Evolutionary conservation across 2,797 vertebrate genomes (phyloP).

Genomic region (Poeciliopsis paucimaculata): DNA sequence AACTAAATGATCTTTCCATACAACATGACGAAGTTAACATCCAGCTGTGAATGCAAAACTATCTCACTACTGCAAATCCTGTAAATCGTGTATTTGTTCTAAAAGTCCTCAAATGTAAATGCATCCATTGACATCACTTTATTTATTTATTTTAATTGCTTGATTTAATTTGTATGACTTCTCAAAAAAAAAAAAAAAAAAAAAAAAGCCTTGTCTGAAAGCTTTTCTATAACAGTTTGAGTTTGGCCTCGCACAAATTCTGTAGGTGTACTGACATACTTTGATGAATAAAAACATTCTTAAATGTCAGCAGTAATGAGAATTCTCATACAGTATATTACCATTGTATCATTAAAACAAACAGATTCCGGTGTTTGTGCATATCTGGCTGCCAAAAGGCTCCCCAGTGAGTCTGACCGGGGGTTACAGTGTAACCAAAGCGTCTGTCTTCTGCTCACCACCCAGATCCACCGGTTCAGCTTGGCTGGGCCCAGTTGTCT

Average conservation of each 20-base stretch:
- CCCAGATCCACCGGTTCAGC: constrained; percentile 77
- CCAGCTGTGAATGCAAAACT: neutral
- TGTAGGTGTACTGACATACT: neutral
- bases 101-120: neutral
- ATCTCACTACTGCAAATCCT: neutral
- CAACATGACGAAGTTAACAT: neutral
- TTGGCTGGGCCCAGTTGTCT: constrained; percentile 78
- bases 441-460: constrained; percentile 78
- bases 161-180: neutral
- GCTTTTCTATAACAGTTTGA: neutral
- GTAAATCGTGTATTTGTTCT: neutral
- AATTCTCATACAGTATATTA: constrained; percentile 30
- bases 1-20: neutral
- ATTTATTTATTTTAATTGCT: neutral
- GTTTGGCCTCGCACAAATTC: neutral
- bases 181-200: neutral
- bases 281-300: constrained; percentile 5
- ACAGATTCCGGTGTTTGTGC: constrained; percentile 65
- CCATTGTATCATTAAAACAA: constrained; percentile 59
- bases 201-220: neutral
- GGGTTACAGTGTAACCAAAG: constrained; percentile 75
- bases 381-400: constrained; percentile 57
- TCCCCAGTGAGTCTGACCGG: constrained; percentile 73
- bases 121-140: neutral
- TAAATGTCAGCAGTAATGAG: constrained; percentile 20